Evolutionary conservation across 1,140 invertebrate species (phyloP), one percentile per base, ranked within the genome.

Genomic region (Drosophila burlai): DNA sequence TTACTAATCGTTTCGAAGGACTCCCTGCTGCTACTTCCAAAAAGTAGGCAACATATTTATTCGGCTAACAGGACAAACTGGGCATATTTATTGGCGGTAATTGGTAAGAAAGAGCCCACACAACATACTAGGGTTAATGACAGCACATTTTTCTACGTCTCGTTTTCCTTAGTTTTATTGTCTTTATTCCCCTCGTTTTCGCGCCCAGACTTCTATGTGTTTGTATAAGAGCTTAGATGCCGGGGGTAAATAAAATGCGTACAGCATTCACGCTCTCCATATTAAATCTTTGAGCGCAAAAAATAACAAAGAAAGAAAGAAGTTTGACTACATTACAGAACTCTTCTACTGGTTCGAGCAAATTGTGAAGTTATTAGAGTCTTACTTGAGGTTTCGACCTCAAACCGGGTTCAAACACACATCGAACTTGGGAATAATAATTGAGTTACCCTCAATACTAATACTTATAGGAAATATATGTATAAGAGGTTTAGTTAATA

Each of bases 241-340:
- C 15, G 26, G n/a, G 62, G 55, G n/a, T 24, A 31, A 9, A 21
- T 15, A 40, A 64, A 64, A 58, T 61, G 55, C 54, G 62, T 65
- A 61, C 62, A 65, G 63, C 63, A 65, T 62, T 65, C 57, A 62
- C 57, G 38, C 63, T 65, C 42, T 62, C n/a, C 38, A 45, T 42
- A 24, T 31, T 24, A 43, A 43, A 21, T 43, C 38, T 31, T 64
- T 2, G 1, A n/a, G 29, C 21, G 34, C 24, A 2, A 63, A 21
- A 58, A 10, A 29, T 21, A 54, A 34, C 2, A 13, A 15, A 47
- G 5, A 15, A 46, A 16, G 8, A 55, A 31, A 60, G n/a, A 36
- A 8, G 31, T 54, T 36, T 36, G 46, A 63, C 60, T 10, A 13
- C 11, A 15, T 62, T 15, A 29, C 5, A 38, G 55, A 10, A 15